These are phyloP conservation scores for Smutsia gigantea DNA, from an alignment of 2,797 vertebrate genomes.

Conservation along the genomic window DNA sequence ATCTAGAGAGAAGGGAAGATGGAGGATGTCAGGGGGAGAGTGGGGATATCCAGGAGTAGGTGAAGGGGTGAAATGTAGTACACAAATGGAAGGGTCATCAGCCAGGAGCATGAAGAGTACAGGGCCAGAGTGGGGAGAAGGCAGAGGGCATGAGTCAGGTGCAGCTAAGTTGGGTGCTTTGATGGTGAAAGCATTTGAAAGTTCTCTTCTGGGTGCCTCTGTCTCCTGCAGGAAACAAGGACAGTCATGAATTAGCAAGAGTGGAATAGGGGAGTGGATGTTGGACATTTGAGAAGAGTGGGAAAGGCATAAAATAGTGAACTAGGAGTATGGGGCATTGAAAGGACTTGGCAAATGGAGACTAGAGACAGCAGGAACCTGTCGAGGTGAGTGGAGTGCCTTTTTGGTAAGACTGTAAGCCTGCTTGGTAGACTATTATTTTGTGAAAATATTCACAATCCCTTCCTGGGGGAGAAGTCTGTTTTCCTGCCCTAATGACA, in stretches of 20 bases:
- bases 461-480: not conserved
- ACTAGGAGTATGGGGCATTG: not conserved
- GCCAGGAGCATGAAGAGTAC: not conserved
- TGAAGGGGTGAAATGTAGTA: not conserved
- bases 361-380: not conserved
- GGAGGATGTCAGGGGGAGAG: not conserved
- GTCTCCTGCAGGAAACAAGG: not conserved
- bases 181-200: not conserved
- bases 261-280: not conserved
- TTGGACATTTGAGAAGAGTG: not conserved
- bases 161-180: not conserved
- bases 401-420: not conserved
- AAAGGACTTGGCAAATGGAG: not conserved
- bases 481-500: not conserved
- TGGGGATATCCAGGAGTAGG: not conserved
- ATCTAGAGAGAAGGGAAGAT: not conserved
- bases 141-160: rapidly evolving
- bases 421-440: not conserved
- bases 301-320: not conserved
- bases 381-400: not conserved
- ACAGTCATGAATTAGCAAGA: not conserved
- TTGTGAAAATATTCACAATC: not conserved
- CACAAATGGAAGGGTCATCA: too few relatives aligned
- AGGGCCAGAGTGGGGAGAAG: not conserved
- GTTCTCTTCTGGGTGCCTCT: not conserved